Conservation (phyloP, 2,113 vertebrate species). For the Odocoileus virginianus region DNA sequence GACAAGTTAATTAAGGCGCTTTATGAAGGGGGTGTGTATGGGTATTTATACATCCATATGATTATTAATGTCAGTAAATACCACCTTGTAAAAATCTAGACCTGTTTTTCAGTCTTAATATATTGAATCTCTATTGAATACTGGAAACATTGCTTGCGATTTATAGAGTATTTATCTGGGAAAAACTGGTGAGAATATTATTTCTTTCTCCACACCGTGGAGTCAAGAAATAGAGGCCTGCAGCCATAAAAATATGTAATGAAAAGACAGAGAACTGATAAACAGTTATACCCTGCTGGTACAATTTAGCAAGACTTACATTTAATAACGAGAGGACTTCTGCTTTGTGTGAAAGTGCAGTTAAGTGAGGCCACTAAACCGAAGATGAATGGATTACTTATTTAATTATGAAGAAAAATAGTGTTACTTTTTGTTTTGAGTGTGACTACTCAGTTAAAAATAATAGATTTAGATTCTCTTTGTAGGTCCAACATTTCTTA, state of each 20-base stretch:
- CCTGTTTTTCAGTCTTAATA: constrained; percentile 49
- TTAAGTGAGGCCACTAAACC: background rate
- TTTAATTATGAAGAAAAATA: constrained; percentile 28
- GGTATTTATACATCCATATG: constrained; percentile 58
- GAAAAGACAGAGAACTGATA: constrained; percentile 72
- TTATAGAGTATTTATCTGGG: constrained; percentile 78
- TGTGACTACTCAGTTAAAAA: background rate
- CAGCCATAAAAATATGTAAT: constrained; percentile 75
- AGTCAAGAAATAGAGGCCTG: constrained; percentile 64
- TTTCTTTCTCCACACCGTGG: constrained; percentile 52
- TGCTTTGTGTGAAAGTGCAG: background rate
- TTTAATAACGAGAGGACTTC: constrained; percentile 57
- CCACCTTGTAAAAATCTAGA: constrained; percentile 60
- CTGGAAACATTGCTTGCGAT: constrained; percentile 73
- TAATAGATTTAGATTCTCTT: background rate
- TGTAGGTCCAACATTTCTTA: background rate
- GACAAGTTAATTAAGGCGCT: constrained; percentile 78
- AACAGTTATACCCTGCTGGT: constrained; percentile 69
- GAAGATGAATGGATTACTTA: constrained; percentile 10
- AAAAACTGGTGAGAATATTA: constrained; percentile 72
- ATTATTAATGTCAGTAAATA: constrained; percentile 75
- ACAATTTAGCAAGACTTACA: constrained; percentile 73
- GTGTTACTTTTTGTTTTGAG: constrained; percentile 19
- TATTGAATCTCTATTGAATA: constrained; percentile 62
- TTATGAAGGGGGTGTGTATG: constrained; percentile 37